Evolutionary conservation across 1,140 invertebrate genomes (phyloP), one percentile per base, ranked within the genome.

Genomic region (Camponotus vicinus): DNA sequence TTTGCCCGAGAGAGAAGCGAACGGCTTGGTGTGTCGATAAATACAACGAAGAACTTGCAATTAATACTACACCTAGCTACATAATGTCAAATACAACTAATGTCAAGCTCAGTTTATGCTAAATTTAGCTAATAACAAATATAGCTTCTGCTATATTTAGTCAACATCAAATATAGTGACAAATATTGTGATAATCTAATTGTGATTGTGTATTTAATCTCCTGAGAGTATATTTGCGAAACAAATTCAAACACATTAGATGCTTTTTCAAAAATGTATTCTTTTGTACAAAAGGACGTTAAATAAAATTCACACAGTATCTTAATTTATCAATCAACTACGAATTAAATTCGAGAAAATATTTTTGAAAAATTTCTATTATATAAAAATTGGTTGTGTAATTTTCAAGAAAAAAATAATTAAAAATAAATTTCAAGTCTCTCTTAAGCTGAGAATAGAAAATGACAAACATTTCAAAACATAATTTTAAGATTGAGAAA

Each of bases 1-100:
- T 82, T 82, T 42, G 52, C 52, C 27, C 52, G 67, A 82, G 71
- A 82, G 78, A 80, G 52, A 71, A 57, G 52, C 7, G 67, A 82
- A 71, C 45, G 37, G 79, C n/a, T 55, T 27, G 13, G 9, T 6
- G 15, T 13, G 63, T 45, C 79, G 55, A 59, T 73, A 71, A 82
- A 82, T 82, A 57, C 37, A 80, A 80, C 9, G 45, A 21, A 8
- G 4, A 57, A 69, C 18, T 37, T 18, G 18, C 45, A 61, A 73
- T 82, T 82, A 61, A 73, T 73, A 15, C 18, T 37, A 49, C 66
- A 59, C 59, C 40, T 70, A 52, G 42, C 61, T 52, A 63, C 11
- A 52, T 52, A 67, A 21, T 34, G 18, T 13, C 34, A 67, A 40
- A 40, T 37, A 67, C 66, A 4, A n/a, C 15, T 42, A 71, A 73